A percentile compares a stretch with the other conserved stretches of the same genome.
These are phyloP conservation scores for Miniopterus natalensis DNA, from an alignment of 2,113 vertebrate genomes.

Conservation along the genomic window DNA sequence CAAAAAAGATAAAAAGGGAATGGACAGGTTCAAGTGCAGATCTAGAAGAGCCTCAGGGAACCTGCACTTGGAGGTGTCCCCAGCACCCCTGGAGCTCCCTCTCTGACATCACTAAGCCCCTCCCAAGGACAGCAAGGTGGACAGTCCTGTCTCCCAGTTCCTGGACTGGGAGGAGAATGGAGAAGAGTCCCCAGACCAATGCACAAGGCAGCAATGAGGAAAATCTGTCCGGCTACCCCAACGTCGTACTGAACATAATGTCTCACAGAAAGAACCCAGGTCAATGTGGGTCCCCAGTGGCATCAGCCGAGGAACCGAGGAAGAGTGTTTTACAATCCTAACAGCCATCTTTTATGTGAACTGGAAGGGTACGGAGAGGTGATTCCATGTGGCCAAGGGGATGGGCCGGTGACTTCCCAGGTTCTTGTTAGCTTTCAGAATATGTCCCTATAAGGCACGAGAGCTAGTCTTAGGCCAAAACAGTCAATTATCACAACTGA, in stretches of 20 bases:
- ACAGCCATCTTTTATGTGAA: not conserved
- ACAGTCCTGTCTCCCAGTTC: not conserved
- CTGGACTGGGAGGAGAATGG: not conserved
- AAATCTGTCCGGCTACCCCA: not conserved
- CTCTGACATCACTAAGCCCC: not conserved
- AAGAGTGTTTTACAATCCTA: not conserved
- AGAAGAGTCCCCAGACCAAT: not conserved
- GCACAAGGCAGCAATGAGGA: not conserved
- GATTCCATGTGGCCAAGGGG: not conserved
- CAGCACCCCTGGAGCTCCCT: not conserved
- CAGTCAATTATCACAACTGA: not conserved
- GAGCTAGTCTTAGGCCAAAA: not conserved
- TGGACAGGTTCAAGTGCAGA: not conserved
- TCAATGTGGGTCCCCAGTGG: not conserved
- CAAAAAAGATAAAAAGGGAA: not conserved
- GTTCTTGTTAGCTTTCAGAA: not conserved
- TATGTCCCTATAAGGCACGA: not conserved
- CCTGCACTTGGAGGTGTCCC: not conserved
- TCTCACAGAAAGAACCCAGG: not conserved
- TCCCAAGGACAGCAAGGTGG: not conserved
- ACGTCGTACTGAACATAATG: not conserved
- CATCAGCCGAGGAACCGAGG: not conserved
- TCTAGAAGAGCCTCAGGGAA: not conserved
- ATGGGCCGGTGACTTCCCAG: not conserved
- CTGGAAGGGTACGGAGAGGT: not conserved